Conservation (phyloP, 2,113 vertebrate species). For the Poeciliopsis occidentalis region DNA sequence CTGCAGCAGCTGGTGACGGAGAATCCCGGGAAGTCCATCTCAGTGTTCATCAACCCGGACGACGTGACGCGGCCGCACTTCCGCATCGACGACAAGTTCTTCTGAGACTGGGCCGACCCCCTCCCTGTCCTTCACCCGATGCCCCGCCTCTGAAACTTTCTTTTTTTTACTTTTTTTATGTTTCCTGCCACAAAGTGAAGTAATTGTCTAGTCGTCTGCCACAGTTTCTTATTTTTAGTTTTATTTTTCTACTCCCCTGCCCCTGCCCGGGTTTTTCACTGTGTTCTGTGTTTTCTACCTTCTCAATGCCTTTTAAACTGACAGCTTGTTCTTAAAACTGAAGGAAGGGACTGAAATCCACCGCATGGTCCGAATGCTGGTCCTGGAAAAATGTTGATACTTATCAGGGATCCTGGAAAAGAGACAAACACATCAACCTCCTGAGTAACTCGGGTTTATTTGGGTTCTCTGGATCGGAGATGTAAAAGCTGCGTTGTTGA, state of each 20-base stretch:
- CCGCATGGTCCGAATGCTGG: slow-evolving; percentile 1
- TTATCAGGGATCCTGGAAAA: slow-evolving; percentile 41
- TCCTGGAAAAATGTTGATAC: neutral
- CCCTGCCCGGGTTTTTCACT: slow-evolving; percentile 38
- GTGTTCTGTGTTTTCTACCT: slow-evolving; percentile 60
- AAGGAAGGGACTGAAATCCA: slow-evolving; percentile 18
- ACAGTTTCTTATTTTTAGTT: slow-evolving; percentile 63
- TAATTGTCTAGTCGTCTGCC: slow-evolving; percentile 60
- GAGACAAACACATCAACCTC: neutral
- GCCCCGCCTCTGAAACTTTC: slow-evolving; percentile 41
- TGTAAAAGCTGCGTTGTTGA: neutral
- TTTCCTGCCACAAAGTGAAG: slow-evolving; percentile 56
- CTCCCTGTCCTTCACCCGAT: slow-evolving; percentile 6
- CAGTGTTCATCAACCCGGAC: slow-evolving; percentile 97
- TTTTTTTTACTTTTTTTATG: slow-evolving; percentile 39
- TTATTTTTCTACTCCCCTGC: slow-evolving; percentile 57
- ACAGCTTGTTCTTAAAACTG: slow-evolving; percentile 30
- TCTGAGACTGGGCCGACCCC: slow-evolving; percentile 79
- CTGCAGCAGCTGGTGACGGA: slow-evolving; percentile 97
- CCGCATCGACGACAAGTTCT: slow-evolving; percentile 98
- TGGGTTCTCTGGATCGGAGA: neutral
- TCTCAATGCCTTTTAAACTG: slow-evolving; percentile 58
- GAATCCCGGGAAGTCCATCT: slow-evolving; percentile 98
- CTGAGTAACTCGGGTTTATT: neutral
- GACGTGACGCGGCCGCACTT: slow-evolving; percentile 97